phyloP scores from a whole-genome alignment of 2,888 invertebrate genomes.

The Linnaemya tessellans region DNA sequence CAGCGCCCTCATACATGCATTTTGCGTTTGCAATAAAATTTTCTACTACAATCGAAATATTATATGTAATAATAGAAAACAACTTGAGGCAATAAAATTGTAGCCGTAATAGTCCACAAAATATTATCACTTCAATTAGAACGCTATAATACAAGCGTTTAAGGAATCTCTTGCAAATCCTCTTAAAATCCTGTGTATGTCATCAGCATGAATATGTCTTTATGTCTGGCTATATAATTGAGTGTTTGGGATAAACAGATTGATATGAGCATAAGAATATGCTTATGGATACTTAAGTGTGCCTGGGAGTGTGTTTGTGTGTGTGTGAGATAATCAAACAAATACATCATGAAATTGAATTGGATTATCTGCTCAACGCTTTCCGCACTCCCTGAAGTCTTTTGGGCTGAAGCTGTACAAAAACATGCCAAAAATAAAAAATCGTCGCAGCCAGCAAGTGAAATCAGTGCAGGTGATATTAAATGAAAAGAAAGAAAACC shows the following conservation, averaged over 20 bases:
- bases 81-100: background rate
- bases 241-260: constrained; percentile 19
- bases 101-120: background rate
- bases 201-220: constrained; percentile 18
- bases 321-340: constrained; percentile 40
- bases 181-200: constrained; percentile 32
- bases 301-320: background rate
- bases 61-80: no score
- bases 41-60: no score
- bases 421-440: constrained; percentile 21
- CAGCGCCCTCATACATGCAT: no score
- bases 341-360: constrained; percentile 62
- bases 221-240: background rate
- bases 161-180: constrained; percentile 27
- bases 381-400: background rate
- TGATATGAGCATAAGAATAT: background rate
- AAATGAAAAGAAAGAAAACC: constrained; percentile 30
- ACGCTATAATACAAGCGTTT: background rate
- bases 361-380: constrained; percentile 53
- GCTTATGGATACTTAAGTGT: background rate
- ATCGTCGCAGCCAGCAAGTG: constrained; percentile 60
- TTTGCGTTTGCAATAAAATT: no score
- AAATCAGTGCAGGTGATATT: constrained; percentile 70
- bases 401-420: constrained; percentile 11
- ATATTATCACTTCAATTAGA: constrained; percentile 31